phyloP scores from a whole-genome alignment of 1,140 invertebrate species.

The Leptoteleia sp. region DNA sequence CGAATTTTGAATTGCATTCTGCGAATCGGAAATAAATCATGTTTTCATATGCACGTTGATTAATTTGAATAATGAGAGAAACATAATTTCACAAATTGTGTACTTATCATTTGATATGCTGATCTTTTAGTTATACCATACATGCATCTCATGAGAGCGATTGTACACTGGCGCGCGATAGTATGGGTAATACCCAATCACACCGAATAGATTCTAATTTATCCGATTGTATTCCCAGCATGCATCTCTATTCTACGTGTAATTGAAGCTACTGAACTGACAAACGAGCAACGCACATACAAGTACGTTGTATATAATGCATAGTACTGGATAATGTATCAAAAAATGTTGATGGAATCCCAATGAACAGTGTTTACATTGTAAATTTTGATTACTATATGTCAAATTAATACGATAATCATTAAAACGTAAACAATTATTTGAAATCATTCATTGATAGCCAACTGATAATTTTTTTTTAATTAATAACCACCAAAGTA shows the following conservation, averaged over 20 bases:
- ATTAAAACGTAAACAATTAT: conserved; percentile 1
- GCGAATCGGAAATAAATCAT: background rate
- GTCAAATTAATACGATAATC: conserved; percentile 19
- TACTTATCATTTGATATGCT: conserved; percentile 10
- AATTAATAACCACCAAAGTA: too few species aligned
- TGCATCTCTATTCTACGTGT: conserved; percentile 61
- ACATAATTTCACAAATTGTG: conserved; percentile 9
- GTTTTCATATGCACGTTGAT: background rate
- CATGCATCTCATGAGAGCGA: conserved; percentile 30
- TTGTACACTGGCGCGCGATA: conserved; percentile 22
- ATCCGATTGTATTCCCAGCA: conserved; percentile 70
- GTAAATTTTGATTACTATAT: conserved; percentile 17
- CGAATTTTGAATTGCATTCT: background rate
- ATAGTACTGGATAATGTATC: conserved; percentile 30
- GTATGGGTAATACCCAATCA: conserved; percentile 76
- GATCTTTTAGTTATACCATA: conserved; percentile 33
- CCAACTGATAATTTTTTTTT: too few species aligned
- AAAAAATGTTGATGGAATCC: conserved; percentile 44
- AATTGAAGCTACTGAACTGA: conserved; percentile 69
- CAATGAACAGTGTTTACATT: conserved; percentile 18
- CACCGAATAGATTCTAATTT: conserved; percentile 77
- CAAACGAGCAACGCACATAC: conserved; percentile 42
- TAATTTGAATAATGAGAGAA: conserved; percentile 16
- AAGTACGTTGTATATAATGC: conserved; percentile 46
- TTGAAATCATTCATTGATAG: background rate